These are phyloP conservation scores for Solenodon paradoxus DNA, from an alignment of 2,113 vertebrate species.

Conservation along the genomic window DNA sequence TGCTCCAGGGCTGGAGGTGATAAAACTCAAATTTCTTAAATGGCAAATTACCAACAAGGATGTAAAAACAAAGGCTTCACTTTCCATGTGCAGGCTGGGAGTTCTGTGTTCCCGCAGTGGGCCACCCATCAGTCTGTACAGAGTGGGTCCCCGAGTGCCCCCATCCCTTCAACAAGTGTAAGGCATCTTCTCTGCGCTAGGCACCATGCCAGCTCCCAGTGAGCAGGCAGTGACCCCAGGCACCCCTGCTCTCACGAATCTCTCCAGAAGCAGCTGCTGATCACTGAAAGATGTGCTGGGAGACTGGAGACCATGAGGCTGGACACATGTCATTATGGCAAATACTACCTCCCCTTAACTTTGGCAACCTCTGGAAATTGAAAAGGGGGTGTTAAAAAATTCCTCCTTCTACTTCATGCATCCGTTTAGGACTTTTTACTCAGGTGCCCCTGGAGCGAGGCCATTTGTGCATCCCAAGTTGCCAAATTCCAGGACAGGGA, in stretches of 20 bases:
- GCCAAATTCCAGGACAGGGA: neutral
- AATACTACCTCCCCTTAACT: neutral
- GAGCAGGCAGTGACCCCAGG: neutral
- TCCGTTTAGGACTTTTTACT: neutral
- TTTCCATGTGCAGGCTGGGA: neutral
- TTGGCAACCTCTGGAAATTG: neutral
- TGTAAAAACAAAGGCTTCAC: neutral
- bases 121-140: neutral
- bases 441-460: too few species aligned
- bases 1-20: neutral
- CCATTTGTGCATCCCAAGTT: fast-evolving
- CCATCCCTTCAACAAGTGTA: neutral
- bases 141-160: neutral
- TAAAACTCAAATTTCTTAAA: neutral
- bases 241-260: too few species aligned
- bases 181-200: neutral
- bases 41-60: neutral
- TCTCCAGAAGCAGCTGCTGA: neutral
- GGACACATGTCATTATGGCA: fast-evolving
- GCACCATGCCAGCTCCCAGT: neutral
- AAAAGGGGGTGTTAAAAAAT: neutral
- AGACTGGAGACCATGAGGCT: neutral
- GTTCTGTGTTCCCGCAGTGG: too few species aligned
- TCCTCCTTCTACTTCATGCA: neutral
- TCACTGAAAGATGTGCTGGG: fast-evolving